Base-by-base conservation (phyloP, 2,888 invertebrate species). In the Xestia sexstrigata region DNA sequence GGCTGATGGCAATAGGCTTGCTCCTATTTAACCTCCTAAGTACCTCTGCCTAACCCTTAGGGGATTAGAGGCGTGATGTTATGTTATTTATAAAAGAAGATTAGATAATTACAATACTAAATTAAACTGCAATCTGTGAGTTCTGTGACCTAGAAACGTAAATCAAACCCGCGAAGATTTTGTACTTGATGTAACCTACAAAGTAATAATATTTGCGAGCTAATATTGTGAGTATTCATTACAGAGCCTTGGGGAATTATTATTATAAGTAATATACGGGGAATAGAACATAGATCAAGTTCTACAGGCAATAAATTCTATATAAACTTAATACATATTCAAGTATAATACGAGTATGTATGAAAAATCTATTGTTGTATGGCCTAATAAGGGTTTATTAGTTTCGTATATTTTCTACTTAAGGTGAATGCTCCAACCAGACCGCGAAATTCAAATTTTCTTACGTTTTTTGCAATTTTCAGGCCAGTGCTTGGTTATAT, bases 201-300 rank as follows among this genome's bases (percentile, higher is more conserved):
- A 74, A 66, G 72, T 83, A 63, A 66, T 71, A 58, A 79, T 83
- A 82, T 82, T 83, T 83, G 52, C 75, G 39, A 66, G 62, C 35
- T 30, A 75, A 73, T 75, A 66, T 73, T 70, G 49, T 68, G 49
- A 55, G 55, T 76, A 72, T 84, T 68, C 17, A 74, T 75, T 71
- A 70, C 45, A 72, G 55, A 68, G 66, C 86, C 86, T 77, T 79
- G 58, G 65, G 72, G 67, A 79, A 73, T 79, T 77, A 79, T 84
- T 73, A 83, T 78, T 78, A 42, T 74, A 70, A 71, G 45, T 71
- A 62, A 83, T 74, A 66, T 68, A 63, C 49, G 52, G 35, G n/a
- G 39, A 35, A 39, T 72, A 67, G 73, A 55, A 58, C 73, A 81
- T 85, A 84, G 60, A 81, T 74, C 77, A 81, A 71, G 49, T 49